Evolutionary conservation across 1,140 invertebrate genomes (phyloP).

Genomic region (Sitobion miscanthi): DNA sequence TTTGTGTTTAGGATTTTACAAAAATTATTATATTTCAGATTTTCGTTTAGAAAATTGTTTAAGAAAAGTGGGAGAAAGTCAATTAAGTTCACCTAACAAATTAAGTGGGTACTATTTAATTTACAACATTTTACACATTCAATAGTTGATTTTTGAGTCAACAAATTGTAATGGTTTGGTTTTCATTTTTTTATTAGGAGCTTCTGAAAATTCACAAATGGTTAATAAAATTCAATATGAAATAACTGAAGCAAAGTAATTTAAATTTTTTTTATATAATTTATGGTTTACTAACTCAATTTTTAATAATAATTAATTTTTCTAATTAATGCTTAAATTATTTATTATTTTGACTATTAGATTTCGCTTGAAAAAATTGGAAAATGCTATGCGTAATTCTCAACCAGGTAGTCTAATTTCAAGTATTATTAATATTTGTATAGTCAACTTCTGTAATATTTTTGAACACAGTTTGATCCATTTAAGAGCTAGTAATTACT

Average conservation of each 20-base stretch:
- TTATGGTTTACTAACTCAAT: background rate
- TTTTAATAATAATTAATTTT: background rate
- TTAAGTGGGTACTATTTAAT: background rate
- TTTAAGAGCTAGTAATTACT: background rate
- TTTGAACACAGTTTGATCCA: background rate
- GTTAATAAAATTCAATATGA: constrained; percentile 39
- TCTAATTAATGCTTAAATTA: constrained; percentile 20
- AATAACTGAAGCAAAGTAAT: constrained; percentile 44
- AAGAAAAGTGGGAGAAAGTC: background rate
- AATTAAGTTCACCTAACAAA: constrained; percentile 18
- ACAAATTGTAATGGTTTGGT: background rate
- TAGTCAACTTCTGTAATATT: background rate
- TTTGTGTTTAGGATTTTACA: background rate
- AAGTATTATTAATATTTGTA: constrained; percentile 4
- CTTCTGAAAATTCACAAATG: constrained; percentile 25
- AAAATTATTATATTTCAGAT: background rate
- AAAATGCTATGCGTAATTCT: constrained; percentile 42
- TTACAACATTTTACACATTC: background rate
- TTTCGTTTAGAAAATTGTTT: constrained; percentile 43
- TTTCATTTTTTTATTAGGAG: background rate
- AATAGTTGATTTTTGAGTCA: background rate
- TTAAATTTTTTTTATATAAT: background rate
- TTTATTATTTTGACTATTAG: constrained; percentile 31
- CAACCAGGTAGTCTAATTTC: constrained; percentile 14
- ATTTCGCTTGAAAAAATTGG: constrained; percentile 44